A percentile compares a stretch with the other conserved stretches of the same genome.
Evolutionary conservation across 1,140 invertebrate species (phyloP).

Genomic region (Homalodisca vitripennis): DNA sequence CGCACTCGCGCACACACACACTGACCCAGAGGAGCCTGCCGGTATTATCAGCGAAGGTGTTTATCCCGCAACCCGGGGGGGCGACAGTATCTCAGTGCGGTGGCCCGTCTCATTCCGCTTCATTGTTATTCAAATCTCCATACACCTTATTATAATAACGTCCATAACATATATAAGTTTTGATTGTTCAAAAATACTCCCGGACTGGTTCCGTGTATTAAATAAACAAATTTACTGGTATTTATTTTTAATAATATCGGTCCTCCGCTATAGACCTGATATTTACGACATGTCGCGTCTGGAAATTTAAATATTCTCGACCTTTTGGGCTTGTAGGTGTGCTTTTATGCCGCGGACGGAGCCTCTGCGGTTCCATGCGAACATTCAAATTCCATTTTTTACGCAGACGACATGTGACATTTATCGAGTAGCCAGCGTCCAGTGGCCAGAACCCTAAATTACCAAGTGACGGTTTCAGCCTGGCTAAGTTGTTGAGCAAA

Average conservation of each 20-base stretch:
- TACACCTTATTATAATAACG: slow-evolving; percentile 23
- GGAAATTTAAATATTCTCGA: slow-evolving; percentile 5
- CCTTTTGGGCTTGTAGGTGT: slow-evolving; percentile 19
- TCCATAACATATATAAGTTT: slow-evolving; percentile 20
- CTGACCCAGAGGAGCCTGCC: background rate
- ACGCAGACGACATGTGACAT: background rate
- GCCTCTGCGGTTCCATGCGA: slow-evolving; percentile 8
- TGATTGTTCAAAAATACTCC: background rate
- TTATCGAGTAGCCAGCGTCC: slow-evolving; percentile 15
- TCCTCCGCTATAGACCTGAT: background rate
- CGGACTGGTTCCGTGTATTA: slow-evolving; percentile 24
- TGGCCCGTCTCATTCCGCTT: slow-evolving; percentile 3
- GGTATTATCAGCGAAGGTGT: background rate
- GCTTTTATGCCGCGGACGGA: background rate
- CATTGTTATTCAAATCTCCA: slow-evolving; percentile 23
- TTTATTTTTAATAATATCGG: slow-evolving; percentile 27
- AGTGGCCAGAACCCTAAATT: background rate
- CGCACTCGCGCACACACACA: background rate
- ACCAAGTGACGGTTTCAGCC: background rate
- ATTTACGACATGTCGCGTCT: slow-evolving; percentile 17
- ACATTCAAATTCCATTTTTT: slow-evolving; percentile 26
- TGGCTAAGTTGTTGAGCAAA: too few relatives aligned
- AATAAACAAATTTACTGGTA: slow-evolving; percentile 26
- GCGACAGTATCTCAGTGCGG: background rate
- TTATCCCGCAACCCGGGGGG: too few relatives aligned